Conservation (phyloP, 2,888 invertebrate species). For the Agriopis leucophaearia region DNA sequence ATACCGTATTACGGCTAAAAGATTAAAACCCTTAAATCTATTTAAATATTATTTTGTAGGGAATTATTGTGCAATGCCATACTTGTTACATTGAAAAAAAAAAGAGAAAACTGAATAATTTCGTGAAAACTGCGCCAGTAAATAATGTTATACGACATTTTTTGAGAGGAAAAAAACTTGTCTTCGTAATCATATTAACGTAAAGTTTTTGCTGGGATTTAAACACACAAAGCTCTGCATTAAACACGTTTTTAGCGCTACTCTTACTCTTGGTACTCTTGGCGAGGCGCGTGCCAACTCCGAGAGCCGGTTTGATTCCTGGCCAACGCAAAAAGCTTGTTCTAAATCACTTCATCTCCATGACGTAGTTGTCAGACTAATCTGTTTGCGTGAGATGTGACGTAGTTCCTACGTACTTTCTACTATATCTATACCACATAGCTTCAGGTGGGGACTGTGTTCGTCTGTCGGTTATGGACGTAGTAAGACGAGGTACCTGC, state of each 20-base stretch:
- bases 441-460: too few species aligned
- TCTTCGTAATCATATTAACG: not conserved
- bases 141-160: not conserved
- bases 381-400: not conserved
- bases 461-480: too few species aligned
- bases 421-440: too few species aligned
- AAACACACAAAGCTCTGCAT: not conserved
- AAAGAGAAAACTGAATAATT: too few species aligned
- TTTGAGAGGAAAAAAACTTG: not conserved
- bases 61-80: too few species aligned
- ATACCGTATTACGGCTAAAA: too few species aligned
- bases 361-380: not conserved
- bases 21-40: too few species aligned
- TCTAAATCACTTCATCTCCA: constrained; percentile 3
- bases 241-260: not conserved
- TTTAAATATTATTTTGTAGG: too few species aligned
- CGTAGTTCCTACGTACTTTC: not conserved
- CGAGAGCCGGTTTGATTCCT: not conserved
- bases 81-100: too few species aligned
- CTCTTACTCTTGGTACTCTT: not conserved
- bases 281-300: not conserved
- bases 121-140: too few species aligned
- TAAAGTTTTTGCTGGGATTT: not conserved
- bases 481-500: too few species aligned
- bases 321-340: constrained; percentile 1